Evolutionary conservation across 2,113 vertebrate genomes (phyloP).

Genomic region (Saccopteryx leptura): DNA sequence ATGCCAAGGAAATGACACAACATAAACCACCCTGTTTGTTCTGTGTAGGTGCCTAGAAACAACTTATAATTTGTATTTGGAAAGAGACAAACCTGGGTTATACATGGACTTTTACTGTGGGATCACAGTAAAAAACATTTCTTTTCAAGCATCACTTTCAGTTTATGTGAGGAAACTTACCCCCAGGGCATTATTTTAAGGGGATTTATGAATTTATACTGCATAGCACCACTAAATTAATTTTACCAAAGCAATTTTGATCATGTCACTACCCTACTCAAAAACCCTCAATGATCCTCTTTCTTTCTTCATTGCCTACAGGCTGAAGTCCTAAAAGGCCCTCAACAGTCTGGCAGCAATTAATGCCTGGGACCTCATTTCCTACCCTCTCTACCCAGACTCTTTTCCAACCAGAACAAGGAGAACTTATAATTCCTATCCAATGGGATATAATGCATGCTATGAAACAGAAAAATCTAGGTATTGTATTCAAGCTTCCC

Average conservation of each 20-base stretch:
- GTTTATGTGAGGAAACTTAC: slow-evolving; percentile 66
- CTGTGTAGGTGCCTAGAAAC: slow-evolving; percentile 66
- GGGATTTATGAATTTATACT: slow-evolving; percentile 56
- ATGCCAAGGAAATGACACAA: slow-evolving; percentile 55
- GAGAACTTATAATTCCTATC: slow-evolving; percentile 17
- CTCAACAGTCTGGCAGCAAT: not conserved
- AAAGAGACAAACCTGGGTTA: slow-evolving; percentile 47
- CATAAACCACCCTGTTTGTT: slow-evolving; percentile 58
- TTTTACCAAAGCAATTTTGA: slow-evolving; percentile 56
- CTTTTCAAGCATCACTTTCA: slow-evolving; percentile 60
- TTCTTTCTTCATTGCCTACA: slow-evolving; percentile 24
- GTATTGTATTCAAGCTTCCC: not conserved
- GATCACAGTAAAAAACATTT: slow-evolving; percentile 8
- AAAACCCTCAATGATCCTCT: slow-evolving; percentile 18
- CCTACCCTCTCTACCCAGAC: not conserved
- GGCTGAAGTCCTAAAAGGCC: slow-evolving; percentile 35
- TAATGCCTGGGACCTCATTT: slow-evolving; percentile 9
- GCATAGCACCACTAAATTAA: slow-evolving; percentile 56
- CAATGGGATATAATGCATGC: not conserved
- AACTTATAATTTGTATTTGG: slow-evolving; percentile 68
- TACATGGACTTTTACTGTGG: slow-evolving; percentile 44
- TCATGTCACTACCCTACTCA: slow-evolving; percentile 13
- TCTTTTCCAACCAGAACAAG: not conserved
- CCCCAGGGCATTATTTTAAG: slow-evolving; percentile 52
- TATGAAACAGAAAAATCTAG: not conserved